phyloP scores from a whole-genome alignment of 64 coral and sea anemone species.

The Montipora sp. region DNA sequence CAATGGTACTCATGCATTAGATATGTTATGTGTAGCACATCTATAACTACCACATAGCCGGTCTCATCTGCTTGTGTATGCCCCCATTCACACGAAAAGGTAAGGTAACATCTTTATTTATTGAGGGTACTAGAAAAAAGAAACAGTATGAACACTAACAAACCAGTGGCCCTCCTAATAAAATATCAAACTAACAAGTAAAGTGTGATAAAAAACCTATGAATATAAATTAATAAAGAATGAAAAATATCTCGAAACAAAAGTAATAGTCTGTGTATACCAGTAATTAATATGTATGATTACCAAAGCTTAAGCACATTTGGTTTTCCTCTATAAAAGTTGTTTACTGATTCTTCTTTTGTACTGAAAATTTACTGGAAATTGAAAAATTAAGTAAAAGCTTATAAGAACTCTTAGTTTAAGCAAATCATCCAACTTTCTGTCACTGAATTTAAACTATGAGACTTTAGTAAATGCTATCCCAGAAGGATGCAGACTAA shows the following conservation, averaged over 20 bases:
- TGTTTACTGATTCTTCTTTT: not conserved
- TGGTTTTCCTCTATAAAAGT: not conserved
- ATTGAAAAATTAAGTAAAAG: not conserved
- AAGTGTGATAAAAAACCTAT: no score
- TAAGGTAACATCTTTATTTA: no score
- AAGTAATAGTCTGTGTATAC: not conserved
- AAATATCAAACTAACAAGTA: no score
- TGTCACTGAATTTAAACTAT: not conserved
- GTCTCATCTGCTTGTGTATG: no score
- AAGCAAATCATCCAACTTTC: not conserved
- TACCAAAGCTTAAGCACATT: not conserved
- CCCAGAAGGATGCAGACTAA: not conserved
- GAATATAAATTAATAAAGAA: not conserved
- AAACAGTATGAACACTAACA: no score
- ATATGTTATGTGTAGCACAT: no score
- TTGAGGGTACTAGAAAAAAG: no score
- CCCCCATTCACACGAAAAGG: no score
- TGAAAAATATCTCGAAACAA: not conserved
- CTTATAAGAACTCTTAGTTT: not conserved
- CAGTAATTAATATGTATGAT: not conserved
- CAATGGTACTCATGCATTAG: no score
- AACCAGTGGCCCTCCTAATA: no score
- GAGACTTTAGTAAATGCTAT: not conserved
- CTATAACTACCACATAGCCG: no score
- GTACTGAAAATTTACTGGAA: not conserved